Percentiles rank a stretch among this genome's conserved stretches.
These are phyloP conservation scores for Heliconius congener DNA, from an alignment of 1,140 invertebrate genomes.

Conservation along the genomic window DNA sequence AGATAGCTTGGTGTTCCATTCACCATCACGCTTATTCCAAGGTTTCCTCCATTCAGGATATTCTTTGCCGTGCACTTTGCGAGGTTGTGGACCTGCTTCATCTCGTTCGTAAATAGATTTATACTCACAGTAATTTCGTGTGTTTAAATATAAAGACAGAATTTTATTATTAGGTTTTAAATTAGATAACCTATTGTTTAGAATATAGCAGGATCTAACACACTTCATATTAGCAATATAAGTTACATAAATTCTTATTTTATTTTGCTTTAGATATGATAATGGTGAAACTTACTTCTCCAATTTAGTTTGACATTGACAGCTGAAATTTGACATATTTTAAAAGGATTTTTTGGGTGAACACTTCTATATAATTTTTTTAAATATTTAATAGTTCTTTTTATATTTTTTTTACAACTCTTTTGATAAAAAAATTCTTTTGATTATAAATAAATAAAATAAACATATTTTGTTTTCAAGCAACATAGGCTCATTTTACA, in stretches of 20 bases:
- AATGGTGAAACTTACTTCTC: neutral
- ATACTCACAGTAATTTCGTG: conserved; percentile 60
- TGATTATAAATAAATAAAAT: too few relatives aligned
- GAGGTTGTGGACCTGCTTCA: conserved; percentile 63
- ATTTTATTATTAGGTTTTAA: conserved; percentile 40
- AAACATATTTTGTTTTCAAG: too few relatives aligned
- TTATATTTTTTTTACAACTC: too few relatives aligned
- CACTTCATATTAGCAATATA: neutral
- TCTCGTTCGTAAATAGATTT: conserved; percentile 67
- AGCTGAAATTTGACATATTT: conserved; percentile 4
- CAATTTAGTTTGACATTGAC: conserved; percentile 12
- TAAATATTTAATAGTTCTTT: too few relatives aligned
- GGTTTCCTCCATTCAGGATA: conserved; percentile 72
- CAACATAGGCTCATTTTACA: too few relatives aligned
- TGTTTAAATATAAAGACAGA: conserved; percentile 41
- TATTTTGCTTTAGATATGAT: neutral
- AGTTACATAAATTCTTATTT: neutral
- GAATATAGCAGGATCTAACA: neutral
- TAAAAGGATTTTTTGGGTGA: too few relatives aligned
- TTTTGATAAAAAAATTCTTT: too few relatives aligned
- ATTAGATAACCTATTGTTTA: conserved; percentile 44
- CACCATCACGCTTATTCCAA: conserved; percentile 66
- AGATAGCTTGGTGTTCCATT: conserved; percentile 65
- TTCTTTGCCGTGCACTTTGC: conserved; percentile 56
- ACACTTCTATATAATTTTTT: too few relatives aligned